These are phyloP conservation scores for Vultur gryphus DNA, from an alignment of 2,797 vertebrate genomes.

Conservation along the genomic window DNA sequence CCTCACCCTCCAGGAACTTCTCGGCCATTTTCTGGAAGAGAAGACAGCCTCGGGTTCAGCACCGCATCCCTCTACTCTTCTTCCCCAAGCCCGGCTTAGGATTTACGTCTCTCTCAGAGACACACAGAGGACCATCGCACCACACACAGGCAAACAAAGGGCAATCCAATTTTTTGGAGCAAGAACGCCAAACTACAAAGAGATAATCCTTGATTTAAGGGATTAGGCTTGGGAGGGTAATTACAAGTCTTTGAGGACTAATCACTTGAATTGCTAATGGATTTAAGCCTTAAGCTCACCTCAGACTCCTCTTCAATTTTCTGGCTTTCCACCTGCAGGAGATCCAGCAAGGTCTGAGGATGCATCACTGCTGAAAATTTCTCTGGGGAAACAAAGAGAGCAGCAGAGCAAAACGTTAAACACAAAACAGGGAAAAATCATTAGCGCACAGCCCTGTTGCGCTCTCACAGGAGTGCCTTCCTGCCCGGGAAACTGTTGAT, in stretches of 20 bases:
- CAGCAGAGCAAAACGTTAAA: not conserved
- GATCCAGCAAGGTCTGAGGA: conserved; percentile 82
- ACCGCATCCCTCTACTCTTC: not conserved
- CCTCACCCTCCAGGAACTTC: conserved; percentile 86
- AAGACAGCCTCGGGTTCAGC: not conserved
- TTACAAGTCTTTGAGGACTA: not conserved
- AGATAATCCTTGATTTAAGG: not conserved
- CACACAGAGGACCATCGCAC: no score
- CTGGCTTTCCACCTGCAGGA: conserved; percentile 87
- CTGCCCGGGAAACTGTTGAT: not conserved
- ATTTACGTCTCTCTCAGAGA: no score
- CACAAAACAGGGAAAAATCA: not conserved
- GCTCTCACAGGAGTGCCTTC: fast-evolving
- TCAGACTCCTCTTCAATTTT: conserved; percentile 90
- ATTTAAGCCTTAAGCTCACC: conserved; percentile 68
- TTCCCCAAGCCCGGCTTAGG: not conserved
- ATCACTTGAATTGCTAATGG: not conserved
- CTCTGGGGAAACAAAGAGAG: conserved; percentile 70
- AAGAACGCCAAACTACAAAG: not conserved
- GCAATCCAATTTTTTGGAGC: not conserved
- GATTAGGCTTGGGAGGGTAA: not conserved
- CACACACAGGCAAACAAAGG: not conserved
- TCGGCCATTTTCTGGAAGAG: conserved; percentile 84
- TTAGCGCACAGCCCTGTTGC: fast-evolving
- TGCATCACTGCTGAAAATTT: conserved; percentile 79